Conservation (phyloP, 2,113 vertebrate species). For the Pygoscelis antarcticus region DNA sequence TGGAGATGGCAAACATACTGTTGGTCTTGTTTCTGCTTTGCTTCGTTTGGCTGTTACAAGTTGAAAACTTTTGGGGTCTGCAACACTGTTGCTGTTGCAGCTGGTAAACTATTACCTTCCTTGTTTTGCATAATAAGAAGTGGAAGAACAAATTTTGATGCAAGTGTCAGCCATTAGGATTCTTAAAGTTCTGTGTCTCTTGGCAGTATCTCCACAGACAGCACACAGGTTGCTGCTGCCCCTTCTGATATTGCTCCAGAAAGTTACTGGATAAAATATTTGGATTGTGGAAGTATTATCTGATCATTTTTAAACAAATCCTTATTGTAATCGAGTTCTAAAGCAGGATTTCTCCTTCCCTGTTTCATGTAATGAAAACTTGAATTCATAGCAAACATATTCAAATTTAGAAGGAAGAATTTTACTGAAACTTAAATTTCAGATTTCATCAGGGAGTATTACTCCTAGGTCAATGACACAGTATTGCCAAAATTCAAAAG, state of each 20-base stretch:
- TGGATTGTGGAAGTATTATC: background rate
- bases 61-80: background rate
- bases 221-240: background rate
- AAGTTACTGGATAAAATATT: background rate
- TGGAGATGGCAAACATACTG: background rate
- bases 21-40: background rate
- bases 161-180: background rate
- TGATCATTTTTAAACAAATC: background rate
- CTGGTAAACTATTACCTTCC: background rate
- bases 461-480: background rate
- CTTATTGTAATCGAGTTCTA: background rate
- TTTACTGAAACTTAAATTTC: background rate
- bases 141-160: background rate
- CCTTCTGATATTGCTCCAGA: background rate
- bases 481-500: background rate
- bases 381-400: background rate
- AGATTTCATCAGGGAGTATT: background rate
- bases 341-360: background rate
- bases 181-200: background rate
- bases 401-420: background rate
- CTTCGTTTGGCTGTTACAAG: background rate
- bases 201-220: background rate
- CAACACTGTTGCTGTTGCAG: background rate
- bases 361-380: background rate
- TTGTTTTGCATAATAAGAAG: background rate